phyloP scores from a whole-genome alignment of 1,140 invertebrate genomes.

The Leptopilina boulardi region DNA sequence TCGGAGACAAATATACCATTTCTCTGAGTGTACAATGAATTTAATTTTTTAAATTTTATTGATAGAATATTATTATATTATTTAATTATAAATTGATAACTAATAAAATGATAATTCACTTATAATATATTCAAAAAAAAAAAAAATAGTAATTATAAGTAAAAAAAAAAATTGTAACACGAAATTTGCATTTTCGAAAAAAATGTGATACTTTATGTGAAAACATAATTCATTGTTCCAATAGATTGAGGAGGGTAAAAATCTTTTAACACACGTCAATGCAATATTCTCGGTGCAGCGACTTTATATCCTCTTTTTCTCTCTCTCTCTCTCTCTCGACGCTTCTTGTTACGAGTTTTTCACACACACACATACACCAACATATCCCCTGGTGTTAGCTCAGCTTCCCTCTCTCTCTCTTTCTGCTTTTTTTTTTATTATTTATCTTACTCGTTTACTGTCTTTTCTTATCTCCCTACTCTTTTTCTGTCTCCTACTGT shows the following conservation, averaged over 20 bases:
- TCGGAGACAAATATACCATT: too few relatives aligned
- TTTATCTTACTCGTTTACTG: neutral
- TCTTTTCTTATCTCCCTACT: neutral
- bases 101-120: too few relatives aligned
- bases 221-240: slow-evolving; percentile 18
- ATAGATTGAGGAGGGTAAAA: neutral
- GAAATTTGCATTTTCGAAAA: too few relatives aligned
- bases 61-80: too few relatives aligned
- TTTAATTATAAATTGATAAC: too few relatives aligned
- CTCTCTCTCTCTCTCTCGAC: neutral
- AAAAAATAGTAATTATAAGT: too few relatives aligned
- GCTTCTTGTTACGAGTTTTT: slow-evolving; percentile 8
- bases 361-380: neutral
- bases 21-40: too few relatives aligned
- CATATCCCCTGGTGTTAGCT: neutral
- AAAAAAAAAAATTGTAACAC: too few relatives aligned
- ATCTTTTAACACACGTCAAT: neutral
- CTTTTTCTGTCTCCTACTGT: neutral
- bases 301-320: neutral
- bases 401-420: neutral
- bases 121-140: too few relatives aligned
- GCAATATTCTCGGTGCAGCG: neutral
- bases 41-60: too few relatives aligned
- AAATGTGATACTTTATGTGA: neutral
- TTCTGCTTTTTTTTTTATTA: neutral